Evolutionary conservation across 1,140 invertebrate species (phyloP).

Genomic region (Saccostrea echinata): DNA sequence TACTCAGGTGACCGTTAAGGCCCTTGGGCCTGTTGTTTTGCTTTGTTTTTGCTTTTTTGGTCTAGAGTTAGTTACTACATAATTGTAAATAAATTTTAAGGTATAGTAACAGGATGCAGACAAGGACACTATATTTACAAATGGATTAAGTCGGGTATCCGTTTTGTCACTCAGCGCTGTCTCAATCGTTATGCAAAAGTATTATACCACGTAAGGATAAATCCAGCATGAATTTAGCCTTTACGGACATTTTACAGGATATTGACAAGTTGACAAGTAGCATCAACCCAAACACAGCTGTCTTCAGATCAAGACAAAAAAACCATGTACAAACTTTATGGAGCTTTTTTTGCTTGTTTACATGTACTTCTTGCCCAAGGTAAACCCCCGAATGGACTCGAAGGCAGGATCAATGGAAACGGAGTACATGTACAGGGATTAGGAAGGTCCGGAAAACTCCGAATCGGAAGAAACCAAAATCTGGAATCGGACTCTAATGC

Average conservation of each 20-base stretch:
- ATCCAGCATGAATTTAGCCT: not conserved
- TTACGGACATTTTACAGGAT: not conserved
- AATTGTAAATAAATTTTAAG: too few relatives aligned
- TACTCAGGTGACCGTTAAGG: too few relatives aligned
- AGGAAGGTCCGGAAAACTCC: not conserved
- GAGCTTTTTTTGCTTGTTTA: not conserved
- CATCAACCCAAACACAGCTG: not conserved
- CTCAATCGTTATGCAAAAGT: too few relatives aligned
- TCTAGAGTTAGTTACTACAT: too few relatives aligned
- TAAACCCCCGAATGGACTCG: too few relatives aligned
- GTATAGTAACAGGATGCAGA: too few relatives aligned
- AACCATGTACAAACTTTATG: not conserved
- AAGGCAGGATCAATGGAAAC: not conserved
- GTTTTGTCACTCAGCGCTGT: too few relatives aligned
- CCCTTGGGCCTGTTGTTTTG: too few relatives aligned
- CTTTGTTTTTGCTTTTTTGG: too few relatives aligned
- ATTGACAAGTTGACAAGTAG: not conserved
- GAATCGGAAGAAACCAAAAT: not conserved
- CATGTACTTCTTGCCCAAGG: not conserved
- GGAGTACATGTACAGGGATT: not conserved
- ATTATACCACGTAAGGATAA: too few relatives aligned
- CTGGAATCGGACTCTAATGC: not conserved
- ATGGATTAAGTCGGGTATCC: too few relatives aligned
- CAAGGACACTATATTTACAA: too few relatives aligned
- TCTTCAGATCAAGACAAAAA: not conserved